These are phyloP conservation scores for Philereme vetulata DNA, from an alignment of 2,888 invertebrate genomes.

Conservation along the genomic window DNA sequence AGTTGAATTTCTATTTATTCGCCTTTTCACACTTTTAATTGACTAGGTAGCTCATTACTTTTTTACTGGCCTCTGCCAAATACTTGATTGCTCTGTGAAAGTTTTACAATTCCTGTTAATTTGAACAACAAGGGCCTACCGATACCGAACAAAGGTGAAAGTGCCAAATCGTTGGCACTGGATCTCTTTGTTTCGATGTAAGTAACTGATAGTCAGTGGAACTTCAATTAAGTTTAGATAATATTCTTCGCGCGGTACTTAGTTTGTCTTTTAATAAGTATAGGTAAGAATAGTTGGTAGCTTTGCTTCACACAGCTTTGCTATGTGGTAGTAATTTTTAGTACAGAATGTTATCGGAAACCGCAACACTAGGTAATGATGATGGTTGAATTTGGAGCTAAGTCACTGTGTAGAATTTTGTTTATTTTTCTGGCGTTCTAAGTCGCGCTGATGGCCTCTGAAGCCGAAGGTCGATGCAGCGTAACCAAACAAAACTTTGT, in stretches of 20 bases:
- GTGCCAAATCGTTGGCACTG: constrained; percentile 23
- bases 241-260: not conserved
- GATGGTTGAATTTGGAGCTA: too few relatives aligned
- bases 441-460: too few relatives aligned
- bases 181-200: constrained; percentile 2
- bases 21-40: too few relatives aligned
- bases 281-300: not conserved
- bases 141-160: constrained; percentile 26
- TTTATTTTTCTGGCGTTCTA: too few relatives aligned
- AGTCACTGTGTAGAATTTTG: too few relatives aligned
- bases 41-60: too few relatives aligned
- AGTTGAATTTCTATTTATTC: too few relatives aligned
- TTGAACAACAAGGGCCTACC: constrained; percentile 27
- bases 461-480: too few relatives aligned
- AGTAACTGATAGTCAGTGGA: not conserved
- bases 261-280: not conserved
- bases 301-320: not conserved
- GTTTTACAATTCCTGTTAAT: constrained; percentile 28
- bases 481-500: too few relatives aligned
- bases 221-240: constrained; percentile 1
- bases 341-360: too few relatives aligned
- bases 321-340: too few relatives aligned
- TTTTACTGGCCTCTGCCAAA: constrained; percentile 26
- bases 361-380: too few relatives aligned
- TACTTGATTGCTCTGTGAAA: constrained; percentile 25